A percentile compares a stretch with the other conserved stretches of the same genome.
phyloP scores from a whole-genome alignment of 2,888 invertebrate species.

The Epirrhoe tristata region DNA sequence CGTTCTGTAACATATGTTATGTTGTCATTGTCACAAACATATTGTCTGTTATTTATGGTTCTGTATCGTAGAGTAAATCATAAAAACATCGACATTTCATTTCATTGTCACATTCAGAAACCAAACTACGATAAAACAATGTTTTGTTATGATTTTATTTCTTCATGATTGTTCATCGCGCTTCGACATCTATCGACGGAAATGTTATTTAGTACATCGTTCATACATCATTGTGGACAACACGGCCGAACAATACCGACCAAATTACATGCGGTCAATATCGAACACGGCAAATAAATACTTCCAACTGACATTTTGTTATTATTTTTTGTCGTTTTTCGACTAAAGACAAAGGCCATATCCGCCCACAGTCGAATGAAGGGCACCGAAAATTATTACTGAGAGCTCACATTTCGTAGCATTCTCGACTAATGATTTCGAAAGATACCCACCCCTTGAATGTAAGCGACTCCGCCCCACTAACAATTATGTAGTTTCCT shows the following conservation, averaged over 20 bases:
- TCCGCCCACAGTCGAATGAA: conserved; percentile 77
- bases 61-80: too few species aligned
- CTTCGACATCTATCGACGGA: conserved; percentile 24
- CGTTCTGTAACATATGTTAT: too few species aligned
- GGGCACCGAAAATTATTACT: conserved; percentile 81
- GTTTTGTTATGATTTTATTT: conserved; percentile 21
- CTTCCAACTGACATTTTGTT: conserved; percentile 72
- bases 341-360: conserved; percentile 79
- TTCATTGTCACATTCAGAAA: too few species aligned
- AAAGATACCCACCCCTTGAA: conserved; percentile 84
- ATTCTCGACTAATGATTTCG: conserved; percentile 84
- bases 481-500: too few species aligned
- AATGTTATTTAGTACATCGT: conserved; percentile 59
- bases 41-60: too few species aligned
- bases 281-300: conserved; percentile 76
- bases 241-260: conserved; percentile 69
- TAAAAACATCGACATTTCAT: too few species aligned
- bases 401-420: conserved; percentile 72
- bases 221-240: conserved; percentile 72
- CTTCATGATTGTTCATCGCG: conserved; percentile 22
- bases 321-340: conserved; percentile 68
- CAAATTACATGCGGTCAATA: conserved; percentile 73
- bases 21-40: too few species aligned
- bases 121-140: too few species aligned
- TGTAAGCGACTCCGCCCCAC: conserved; percentile 83